Base-by-base conservation (phyloP, 2,797 vertebrate species). In the Tarsius wallacei region DNA sequence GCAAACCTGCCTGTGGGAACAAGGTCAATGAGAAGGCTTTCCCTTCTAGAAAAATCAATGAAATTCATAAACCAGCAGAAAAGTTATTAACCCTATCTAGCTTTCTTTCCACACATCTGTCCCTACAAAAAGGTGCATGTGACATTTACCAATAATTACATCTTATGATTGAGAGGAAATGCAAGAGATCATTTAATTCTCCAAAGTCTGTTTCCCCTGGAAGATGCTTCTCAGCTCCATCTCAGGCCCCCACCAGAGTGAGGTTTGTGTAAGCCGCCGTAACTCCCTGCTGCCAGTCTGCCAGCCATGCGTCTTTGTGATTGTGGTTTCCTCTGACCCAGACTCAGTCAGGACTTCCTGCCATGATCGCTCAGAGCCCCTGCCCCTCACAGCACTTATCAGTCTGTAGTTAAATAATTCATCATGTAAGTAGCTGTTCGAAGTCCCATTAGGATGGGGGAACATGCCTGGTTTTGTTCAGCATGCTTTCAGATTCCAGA, bases 41-140 rank as follows among this genome's bases (percentile, higher is more conserved):
- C 97, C 76, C 51, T 71, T 81, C 53, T 42, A 6, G 11, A 73
- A 96, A 97, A 97, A 95, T 95, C 86, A 83, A 76, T 90, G 83
- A 80, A 93, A 87, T 31, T 96, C 94, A 96, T 86, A 97, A 59
- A 88, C 85, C 28, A 51, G 47, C 95, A 97, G 91, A 76, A 93
- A 96, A 87, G 80, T 71, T 51, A 86, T 73, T 78, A 91, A 93
- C 76, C 66, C 80, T 83, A 31, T 36, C 57, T 88, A 26, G 49
- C 19, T 94, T 77, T 31, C 86, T 80, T 55, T 77, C 70, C 61
- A 66, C 64, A 28, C 33, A 33, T 53, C 70, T 94, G 83, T 87
- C 74, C 24, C 36, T 31, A 6, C 5, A 47, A 49, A 61, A 83
- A 63, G 63, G 49, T 28, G 15, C n/a, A 2, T n/a, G 31, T 36